Evolutionary conservation across 2,797 vertebrate species (phyloP).

Genomic region (Sitta carolinensis): DNA sequence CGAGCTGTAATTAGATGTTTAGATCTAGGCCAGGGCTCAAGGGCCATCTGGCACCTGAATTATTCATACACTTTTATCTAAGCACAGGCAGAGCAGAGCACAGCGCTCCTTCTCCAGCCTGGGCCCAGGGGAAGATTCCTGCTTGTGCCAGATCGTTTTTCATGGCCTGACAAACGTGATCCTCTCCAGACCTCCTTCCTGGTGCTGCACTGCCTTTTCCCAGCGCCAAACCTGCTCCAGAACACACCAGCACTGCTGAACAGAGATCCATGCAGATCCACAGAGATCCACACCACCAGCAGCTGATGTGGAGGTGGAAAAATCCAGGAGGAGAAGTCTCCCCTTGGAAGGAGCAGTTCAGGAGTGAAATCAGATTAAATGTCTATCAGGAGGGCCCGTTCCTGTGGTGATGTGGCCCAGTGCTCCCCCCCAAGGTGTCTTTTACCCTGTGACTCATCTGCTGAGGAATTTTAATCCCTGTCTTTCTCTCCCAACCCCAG

Average conservation of each 20-base stretch:
- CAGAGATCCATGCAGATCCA: background rate
- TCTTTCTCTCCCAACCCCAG: background rate
- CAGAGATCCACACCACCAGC: background rate
- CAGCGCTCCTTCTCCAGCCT: background rate
- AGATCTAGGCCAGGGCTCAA: conserved; percentile 40
- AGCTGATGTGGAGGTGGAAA: background rate
- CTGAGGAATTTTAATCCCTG: background rate
- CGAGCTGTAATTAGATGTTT: conserved; percentile 15
- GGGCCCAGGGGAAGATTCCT: background rate
- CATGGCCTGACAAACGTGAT: background rate
- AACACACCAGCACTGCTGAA: background rate
- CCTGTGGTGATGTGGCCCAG: background rate
- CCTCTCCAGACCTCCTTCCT: background rate
- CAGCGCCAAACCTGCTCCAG: accelerated
- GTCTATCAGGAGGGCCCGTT: background rate
- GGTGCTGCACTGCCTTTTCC: background rate
- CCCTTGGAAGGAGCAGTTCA: background rate
- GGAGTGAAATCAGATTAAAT: background rate
- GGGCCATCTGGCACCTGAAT: conserved; percentile 57
- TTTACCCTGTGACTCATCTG: background rate
- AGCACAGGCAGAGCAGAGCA: background rate
- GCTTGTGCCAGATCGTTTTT: background rate
- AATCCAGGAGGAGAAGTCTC: background rate
- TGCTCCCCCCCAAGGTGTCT: background rate
- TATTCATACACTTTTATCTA: conserved; percentile 13